Evolutionary conservation across 2,113 vertebrate genomes (phyloP).

Genomic region (Apistogramma diplotaenia): DNA sequence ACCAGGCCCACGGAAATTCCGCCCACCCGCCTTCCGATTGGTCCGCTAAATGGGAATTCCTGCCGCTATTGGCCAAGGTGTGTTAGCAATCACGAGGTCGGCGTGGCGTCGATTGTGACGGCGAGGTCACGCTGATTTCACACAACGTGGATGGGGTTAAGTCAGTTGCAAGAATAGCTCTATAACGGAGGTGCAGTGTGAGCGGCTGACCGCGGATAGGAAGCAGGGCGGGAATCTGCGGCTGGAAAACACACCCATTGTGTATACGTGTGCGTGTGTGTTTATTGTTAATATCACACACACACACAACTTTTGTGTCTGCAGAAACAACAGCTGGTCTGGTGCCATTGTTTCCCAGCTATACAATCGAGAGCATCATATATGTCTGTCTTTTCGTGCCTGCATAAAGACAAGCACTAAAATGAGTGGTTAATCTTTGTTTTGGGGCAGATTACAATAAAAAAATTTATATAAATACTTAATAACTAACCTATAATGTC

Average conservation of each 20-base stretch:
- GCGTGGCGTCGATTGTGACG: slow-evolving; percentile 26
- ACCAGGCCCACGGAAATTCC: slow-evolving; percentile 63
- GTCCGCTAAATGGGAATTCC: background rate
- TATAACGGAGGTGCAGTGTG: background rate
- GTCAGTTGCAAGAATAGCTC: slow-evolving; percentile 23
- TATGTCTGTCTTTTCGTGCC: background rate
- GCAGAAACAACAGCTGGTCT: background rate
- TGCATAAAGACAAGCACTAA: background rate
- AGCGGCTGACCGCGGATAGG: background rate
- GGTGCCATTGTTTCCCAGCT: background rate
- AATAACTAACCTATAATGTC: background rate
- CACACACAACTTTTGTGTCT: background rate
- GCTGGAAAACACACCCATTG: background rate
- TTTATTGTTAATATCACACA: background rate
- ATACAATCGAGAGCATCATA: background rate
- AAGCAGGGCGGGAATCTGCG: slow-evolving; percentile 15
- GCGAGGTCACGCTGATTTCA: slow-evolving; percentile 53
- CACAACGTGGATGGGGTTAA: slow-evolving; percentile 40
- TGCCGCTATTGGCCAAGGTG: slow-evolving; percentile 41
- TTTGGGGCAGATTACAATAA: background rate
- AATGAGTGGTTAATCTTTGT: background rate
- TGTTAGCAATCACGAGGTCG: slow-evolving; percentile 33
- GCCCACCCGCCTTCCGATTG: slow-evolving; percentile 49
- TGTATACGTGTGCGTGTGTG: background rate
- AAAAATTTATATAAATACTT: background rate